phyloP scores from a whole-genome alignment of 2,888 invertebrate species.

The Polydrusus pterygomalis region DNA sequence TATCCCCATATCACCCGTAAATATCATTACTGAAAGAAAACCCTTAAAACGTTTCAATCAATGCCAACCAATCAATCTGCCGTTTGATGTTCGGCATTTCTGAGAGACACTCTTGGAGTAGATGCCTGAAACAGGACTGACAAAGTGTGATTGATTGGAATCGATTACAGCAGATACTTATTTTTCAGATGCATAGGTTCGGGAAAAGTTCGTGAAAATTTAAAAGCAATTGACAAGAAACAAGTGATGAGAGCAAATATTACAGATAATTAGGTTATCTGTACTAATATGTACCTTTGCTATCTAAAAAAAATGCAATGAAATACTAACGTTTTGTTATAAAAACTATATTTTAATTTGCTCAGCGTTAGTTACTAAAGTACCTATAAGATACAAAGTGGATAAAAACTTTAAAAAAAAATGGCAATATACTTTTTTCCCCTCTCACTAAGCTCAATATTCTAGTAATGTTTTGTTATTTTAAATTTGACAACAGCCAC shows the following conservation, averaged over 20 bases:
- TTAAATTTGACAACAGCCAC: conserved; percentile 46
- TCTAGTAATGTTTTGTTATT: not conserved
- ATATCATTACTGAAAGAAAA: conserved; percentile 34
- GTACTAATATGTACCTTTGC: too few species aligned
- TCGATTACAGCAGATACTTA: conserved; percentile 60
- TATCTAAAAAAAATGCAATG: too few species aligned
- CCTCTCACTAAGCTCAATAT: not conserved
- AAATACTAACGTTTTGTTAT: too few species aligned
- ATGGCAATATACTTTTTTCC: not conserved
- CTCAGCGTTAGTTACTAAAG: too few species aligned
- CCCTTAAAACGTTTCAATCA: conserved; percentile 66
- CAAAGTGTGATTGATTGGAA: conserved; percentile 70
- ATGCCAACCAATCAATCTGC: conserved; percentile 70
- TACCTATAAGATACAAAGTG: too few species aligned
- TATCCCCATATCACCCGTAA: not conserved
- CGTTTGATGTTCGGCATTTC: conserved; percentile 68
- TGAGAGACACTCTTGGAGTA: conserved; percentile 61
- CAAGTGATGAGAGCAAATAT: not conserved
- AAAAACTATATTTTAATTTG: too few species aligned
- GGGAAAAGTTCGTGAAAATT: not conserved
- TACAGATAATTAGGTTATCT: too few species aligned
- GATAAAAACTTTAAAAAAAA: too few species aligned
- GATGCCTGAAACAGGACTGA: conserved; percentile 66
- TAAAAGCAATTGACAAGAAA: not conserved
- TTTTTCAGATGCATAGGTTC: not conserved